phyloP scores from a whole-genome alignment of 2,113 vertebrate species.

The Myiozetetes cayanensis region DNA sequence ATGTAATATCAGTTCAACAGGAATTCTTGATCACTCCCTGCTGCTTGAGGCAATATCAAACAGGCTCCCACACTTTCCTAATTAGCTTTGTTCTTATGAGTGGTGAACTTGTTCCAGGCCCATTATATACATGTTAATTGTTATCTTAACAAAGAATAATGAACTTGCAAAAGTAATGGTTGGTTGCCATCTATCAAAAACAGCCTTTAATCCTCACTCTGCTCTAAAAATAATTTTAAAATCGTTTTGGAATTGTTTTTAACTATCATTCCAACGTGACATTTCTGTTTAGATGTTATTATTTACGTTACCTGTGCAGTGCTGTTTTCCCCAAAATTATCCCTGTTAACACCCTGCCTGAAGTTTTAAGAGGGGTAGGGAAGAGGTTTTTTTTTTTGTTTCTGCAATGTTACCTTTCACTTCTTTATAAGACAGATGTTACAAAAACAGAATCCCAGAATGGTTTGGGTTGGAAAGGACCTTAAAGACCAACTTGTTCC shows the following conservation, averaged over 20 bases:
- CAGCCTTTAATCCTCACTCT: neutral
- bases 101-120: conserved; percentile 30
- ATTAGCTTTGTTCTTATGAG: conserved; percentile 50
- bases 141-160: conserved; percentile 32
- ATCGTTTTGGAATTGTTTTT: neutral
- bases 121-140: conserved; percentile 41
- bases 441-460: neutral
- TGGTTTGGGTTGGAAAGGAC: neutral
- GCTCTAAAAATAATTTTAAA: neutral
- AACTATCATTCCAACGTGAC: neutral
- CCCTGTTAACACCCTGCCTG: neutral
- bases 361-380: neutral
- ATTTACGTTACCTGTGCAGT: neutral
- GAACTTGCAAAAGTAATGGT: neutral
- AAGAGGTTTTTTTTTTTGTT: neutral
- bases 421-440: neutral
- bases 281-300: neutral
- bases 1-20: neutral
- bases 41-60: conserved; percentile 41
- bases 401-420: neutral
- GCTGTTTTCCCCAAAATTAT: neutral
- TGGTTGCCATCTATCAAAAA: neutral
- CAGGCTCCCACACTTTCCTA: conserved; percentile 2
- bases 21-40: conserved; percentile 14
- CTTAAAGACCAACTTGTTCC: neutral